Conservation (phyloP, 1,140 invertebrate genomes). For the Globodera rostochiensis region DNA sequence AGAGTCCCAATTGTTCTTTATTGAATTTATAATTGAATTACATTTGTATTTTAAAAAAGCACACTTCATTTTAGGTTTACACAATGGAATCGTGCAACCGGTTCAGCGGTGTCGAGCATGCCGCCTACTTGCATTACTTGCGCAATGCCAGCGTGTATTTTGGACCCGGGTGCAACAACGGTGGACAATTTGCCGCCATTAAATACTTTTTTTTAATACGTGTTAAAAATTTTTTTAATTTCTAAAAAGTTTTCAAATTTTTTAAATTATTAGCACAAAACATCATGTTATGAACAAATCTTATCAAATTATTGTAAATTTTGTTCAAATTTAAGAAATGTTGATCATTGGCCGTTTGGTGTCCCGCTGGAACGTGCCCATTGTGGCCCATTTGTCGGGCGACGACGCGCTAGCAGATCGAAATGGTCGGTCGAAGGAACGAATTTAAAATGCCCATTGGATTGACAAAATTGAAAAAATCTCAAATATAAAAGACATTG, state of each 20-base stretch:
- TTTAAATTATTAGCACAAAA: too few species aligned
- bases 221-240: too few species aligned
- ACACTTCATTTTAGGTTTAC: slow-evolving; percentile 42
- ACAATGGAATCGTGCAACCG: slow-evolving; percentile 64
- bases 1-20: too few species aligned
- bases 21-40: background rate
- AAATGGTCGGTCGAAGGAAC: slow-evolving; percentile 57
- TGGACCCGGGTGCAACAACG: slow-evolving; percentile 63
- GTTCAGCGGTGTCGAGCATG: slow-evolving; percentile 60
- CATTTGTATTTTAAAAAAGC: background rate
- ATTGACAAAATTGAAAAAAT: too few species aligned
- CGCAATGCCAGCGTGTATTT: slow-evolving; percentile 61
- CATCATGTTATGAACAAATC: too few species aligned
- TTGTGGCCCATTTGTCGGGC: slow-evolving; percentile 65
- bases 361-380: slow-evolving; percentile 64
- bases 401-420: slow-evolving; percentile 62
- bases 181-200: slow-evolving; percentile 24
- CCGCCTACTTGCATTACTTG: slow-evolving; percentile 61
- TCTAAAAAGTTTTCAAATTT: background rate
- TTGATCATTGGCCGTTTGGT: slow-evolving; percentile 62
- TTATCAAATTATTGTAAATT: too few species aligned
- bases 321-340: slow-evolving; percentile 52
- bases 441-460: slow-evolving; percentile 63
- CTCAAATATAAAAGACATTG: too few species aligned
- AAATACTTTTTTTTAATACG: slow-evolving; percentile 42